These are phyloP conservation scores for Acronicta psi DNA, from an alignment of 2,888 invertebrate species.

Conservation along the genomic window DNA sequence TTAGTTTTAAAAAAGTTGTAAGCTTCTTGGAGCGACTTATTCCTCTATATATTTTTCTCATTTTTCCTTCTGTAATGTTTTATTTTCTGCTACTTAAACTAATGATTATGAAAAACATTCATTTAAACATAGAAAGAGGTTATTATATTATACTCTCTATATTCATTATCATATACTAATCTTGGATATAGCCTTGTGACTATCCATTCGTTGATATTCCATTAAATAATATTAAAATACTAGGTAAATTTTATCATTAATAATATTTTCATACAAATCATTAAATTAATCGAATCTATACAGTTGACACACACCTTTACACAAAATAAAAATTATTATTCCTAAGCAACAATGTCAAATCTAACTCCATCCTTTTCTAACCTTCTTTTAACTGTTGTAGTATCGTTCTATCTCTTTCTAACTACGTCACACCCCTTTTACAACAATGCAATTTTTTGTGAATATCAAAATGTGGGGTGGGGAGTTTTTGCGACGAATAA, in stretches of 20 bases:
- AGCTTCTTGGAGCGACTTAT: too few species aligned
- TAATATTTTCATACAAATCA: not conserved
- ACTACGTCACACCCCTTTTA: conserved; percentile 65
- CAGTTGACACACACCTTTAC: conserved; percentile 38
- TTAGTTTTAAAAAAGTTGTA: too few species aligned
- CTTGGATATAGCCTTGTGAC: too few species aligned
- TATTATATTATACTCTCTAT: too few species aligned
- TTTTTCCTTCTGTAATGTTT: too few species aligned
- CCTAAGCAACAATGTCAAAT: conserved; percentile 15
- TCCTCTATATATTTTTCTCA: too few species aligned
- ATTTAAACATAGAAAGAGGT: too few species aligned
- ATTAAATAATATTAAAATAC: not conserved
- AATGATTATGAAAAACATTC: too few species aligned
- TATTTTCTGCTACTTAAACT: too few species aligned
- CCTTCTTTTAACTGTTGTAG: conserved; percentile 46
- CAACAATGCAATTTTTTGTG: conserved; percentile 57
- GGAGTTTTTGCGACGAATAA: conserved; percentile 53
- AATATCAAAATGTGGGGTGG: conserved; percentile 45
- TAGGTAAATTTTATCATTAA: too few species aligned
- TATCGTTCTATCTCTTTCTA: conserved; percentile 57
- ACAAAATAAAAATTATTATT: conserved; percentile 36
- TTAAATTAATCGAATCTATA: not conserved
- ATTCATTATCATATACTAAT: too few species aligned
- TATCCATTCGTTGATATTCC: too few species aligned
- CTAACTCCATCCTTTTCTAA: conserved; percentile 58